These are phyloP conservation scores for Caenorhabditis becei DNA, from an alignment of 2,888 invertebrate genomes.

Conservation along the genomic window DNA sequence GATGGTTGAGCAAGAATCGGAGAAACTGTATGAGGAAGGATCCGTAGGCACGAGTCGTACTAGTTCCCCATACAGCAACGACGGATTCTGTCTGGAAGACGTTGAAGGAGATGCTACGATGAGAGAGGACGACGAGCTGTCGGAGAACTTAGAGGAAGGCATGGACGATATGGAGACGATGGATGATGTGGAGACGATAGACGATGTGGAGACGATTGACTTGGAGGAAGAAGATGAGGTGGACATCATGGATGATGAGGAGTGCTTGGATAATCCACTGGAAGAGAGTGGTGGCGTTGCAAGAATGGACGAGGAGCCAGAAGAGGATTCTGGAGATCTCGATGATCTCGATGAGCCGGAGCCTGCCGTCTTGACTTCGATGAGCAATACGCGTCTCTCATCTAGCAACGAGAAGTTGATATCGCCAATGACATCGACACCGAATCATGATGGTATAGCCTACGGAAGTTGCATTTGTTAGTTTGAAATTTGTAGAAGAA, in stretches of 20 bases:
- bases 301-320: background rate
- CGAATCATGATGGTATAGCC: background rate
- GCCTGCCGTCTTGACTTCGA: too few relatives aligned
- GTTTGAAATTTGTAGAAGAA: background rate
- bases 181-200: background rate
- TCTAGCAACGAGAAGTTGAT: slow-evolving; percentile 26
- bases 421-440: slow-evolving; percentile 46
- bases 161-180: background rate
- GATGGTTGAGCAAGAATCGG: background rate
- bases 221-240: background rate
- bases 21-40: background rate
- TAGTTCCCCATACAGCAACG: background rate
- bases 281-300: background rate
- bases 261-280: background rate
- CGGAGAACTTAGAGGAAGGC: slow-evolving; percentile 9
- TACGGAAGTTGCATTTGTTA: background rate
- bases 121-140: slow-evolving; percentile 20
- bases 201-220: background rate
- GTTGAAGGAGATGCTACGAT: slow-evolving; percentile 24
- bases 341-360: background rate
- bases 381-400: background rate
- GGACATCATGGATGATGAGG: background rate
- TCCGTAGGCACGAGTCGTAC: too few relatives aligned
- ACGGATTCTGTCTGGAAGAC: slow-evolving; percentile 38
- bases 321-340: background rate